Evolutionary conservation across 2,113 vertebrate genomes (phyloP), one percentile per base, ranked within the genome.

Genomic region (Neodon shergylaensis): DNA sequence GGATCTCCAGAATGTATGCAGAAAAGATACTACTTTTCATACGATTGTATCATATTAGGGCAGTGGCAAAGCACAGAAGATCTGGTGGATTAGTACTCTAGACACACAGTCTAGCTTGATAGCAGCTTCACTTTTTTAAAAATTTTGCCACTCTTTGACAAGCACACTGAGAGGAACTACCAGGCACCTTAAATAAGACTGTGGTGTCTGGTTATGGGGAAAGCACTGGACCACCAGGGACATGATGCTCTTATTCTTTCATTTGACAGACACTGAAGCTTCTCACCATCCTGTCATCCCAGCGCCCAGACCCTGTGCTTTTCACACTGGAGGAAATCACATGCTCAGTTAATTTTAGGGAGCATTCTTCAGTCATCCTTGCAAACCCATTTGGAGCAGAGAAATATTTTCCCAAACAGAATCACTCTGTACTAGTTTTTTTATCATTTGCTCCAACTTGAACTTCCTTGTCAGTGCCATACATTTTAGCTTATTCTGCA

Each of bases 151-250:
- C 28, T 61, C 9, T 31, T 88, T 74, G 49, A 31, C 2, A 7
- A 28, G 19, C 6, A 72, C 17, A 10, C 42, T n/a, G 44, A 72
- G 47, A 89, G 47, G 54, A 54, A 2, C 13, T 2, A 4, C 0
- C 2, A 39, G 70, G n/a, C 8, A 14, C 21, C 72, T 0, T 4
- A 12, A n/a, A 13, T 58, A 26, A 1, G 5, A 58, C 10, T 31
- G 26, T 5, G 7, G 7, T 47, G 63, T 11, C 72, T 66, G 26
- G 10, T 52, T 66, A 24, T 4, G 0, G 22, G 0, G 3, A 5
- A 5, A 70, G 31, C 8, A 3, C 1, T 22, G 52, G 13, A n/a
- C 1, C 54, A 63, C 24, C 0, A 0, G 6, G 28, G 52, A 28
- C 16, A 4, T 13, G 39, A n/a, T 22, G 3, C 28, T 4, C 1